phyloP scores from a whole-genome alignment of 1,140 invertebrate genomes.

The roundworm (Caenorhabditis elegans) region DNA sequence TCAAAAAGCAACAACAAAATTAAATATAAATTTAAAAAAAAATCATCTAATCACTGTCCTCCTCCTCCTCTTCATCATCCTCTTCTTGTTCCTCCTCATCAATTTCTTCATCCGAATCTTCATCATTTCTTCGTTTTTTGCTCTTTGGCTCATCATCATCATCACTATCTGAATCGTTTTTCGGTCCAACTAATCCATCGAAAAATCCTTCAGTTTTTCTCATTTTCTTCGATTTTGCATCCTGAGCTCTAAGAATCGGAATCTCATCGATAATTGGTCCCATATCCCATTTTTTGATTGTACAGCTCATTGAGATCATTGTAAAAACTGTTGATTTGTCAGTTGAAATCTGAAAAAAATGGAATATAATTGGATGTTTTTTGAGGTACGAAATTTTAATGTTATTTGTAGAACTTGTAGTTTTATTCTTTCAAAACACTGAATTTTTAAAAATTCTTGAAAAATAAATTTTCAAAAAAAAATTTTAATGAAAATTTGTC shows the following conservation, averaged over 20 bases:
- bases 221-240: conserved; percentile 42
- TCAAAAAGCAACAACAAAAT: too few species aligned
- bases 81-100: conserved; percentile 29
- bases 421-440: too few species aligned
- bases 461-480: not conserved
- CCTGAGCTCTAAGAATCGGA: conserved; percentile 44
- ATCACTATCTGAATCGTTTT: not conserved
- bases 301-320: not conserved
- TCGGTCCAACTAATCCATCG: conserved; percentile 16
- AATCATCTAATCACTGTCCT: conserved; percentile 3
- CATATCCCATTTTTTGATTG: conserved; percentile 45
- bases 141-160: not conserved
- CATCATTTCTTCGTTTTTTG: not conserved
- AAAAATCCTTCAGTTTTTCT: conserved; percentile 44
- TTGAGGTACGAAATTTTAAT: too few species aligned
- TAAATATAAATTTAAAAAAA: too few species aligned
- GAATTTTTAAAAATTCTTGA: too few species aligned
- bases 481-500: too few species aligned
- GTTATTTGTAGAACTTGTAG: too few species aligned
- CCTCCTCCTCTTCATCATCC: not conserved
- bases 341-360: conserved; percentile 9
- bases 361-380: not conserved
- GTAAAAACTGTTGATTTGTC: not conserved
- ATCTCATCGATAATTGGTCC: conserved; percentile 22
- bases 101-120: not conserved